A percentile compares a stretch with the other conserved stretches of the same genome.
Conservation (phyloP, 1,140 invertebrate species). For the Eumeta japonica region DNA sequence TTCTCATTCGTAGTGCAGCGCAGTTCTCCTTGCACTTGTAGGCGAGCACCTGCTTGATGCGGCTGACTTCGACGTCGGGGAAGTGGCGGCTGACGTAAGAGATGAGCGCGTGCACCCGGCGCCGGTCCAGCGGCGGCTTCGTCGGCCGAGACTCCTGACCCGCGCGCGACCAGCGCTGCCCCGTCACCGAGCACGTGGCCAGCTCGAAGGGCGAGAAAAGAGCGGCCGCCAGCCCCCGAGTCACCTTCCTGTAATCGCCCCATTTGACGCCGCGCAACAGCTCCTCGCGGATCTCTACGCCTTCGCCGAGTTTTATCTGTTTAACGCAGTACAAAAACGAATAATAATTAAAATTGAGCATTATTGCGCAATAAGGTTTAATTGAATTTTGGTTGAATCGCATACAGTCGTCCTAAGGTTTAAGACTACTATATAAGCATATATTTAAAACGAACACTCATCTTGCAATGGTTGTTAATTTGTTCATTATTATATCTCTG, state of each 20-base stretch:
- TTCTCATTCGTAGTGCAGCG: conserved; percentile 70
- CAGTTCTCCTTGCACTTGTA: conserved; percentile 78
- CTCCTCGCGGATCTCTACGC: conserved; percentile 69
- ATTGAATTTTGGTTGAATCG: no score
- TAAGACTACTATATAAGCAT: no score
- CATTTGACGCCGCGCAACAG: conserved; percentile 69
- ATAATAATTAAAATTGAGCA: no score
- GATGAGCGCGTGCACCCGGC: conserved; percentile 73
- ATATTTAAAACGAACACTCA: no score
- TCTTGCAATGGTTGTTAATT: no score
- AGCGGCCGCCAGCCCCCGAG: conserved; percentile 69
- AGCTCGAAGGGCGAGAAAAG: conserved; percentile 71
- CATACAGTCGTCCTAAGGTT: no score
- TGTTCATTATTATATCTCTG: no score
- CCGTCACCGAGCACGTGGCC: conserved; percentile 72
- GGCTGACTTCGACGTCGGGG: conserved; percentile 69
- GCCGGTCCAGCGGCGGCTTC: conserved; percentile 68
- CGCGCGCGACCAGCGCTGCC: conserved; percentile 71
- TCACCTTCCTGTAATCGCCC: conserved; percentile 72
- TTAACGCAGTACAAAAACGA: no score
- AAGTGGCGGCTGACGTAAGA: conserved; percentile 72
- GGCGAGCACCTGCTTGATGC: conserved; percentile 72
- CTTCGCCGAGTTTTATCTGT: conserved; percentile 70
- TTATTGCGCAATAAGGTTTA: no score
- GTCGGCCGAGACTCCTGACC: conserved; percentile 68